These are phyloP conservation scores for Heliconius eleuchia DNA, from an alignment of 1,140 invertebrate species.

Conservation along the genomic window DNA sequence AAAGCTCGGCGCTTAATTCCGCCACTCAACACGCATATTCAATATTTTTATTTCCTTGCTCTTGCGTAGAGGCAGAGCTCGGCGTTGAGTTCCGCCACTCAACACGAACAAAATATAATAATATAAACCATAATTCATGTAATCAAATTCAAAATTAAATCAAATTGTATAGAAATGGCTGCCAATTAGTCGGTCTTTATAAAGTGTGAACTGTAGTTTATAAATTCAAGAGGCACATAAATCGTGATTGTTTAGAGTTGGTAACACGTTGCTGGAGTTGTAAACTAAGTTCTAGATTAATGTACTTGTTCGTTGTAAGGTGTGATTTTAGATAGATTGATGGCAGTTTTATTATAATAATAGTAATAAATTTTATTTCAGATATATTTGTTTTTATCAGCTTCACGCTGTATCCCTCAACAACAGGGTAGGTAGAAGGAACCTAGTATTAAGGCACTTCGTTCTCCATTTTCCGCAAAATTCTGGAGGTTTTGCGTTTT, in stretches of 20 bases:
- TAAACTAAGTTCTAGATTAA: background rate
- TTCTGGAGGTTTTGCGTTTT: no score
- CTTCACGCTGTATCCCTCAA: no score
- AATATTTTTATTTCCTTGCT: no score
- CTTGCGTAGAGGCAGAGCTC: no score
- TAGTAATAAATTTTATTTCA: background rate
- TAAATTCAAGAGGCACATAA: slow-evolving; percentile 9
- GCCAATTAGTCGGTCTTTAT: background rate
- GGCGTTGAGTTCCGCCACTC: no score
- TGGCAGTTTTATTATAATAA: background rate
- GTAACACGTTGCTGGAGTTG: background rate
- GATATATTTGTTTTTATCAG: no score
- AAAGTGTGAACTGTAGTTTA: slow-evolving; percentile 14
- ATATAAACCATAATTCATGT: background rate
- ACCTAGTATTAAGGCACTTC: no score
- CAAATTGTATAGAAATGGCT: background rate
- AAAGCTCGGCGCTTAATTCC: no score
- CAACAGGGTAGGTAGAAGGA: no score
- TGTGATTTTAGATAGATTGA: background rate
- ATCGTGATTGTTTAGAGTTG: slow-evolving; percentile 3
- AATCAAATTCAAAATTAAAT: background rate
- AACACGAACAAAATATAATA: background rate
- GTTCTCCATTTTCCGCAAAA: no score
- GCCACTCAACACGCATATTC: no score
- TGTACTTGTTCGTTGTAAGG: slow-evolving; percentile 3